phyloP scores from a whole-genome alignment of 1,140 invertebrate genomes.

The Habropoda laboriosa region DNA sequence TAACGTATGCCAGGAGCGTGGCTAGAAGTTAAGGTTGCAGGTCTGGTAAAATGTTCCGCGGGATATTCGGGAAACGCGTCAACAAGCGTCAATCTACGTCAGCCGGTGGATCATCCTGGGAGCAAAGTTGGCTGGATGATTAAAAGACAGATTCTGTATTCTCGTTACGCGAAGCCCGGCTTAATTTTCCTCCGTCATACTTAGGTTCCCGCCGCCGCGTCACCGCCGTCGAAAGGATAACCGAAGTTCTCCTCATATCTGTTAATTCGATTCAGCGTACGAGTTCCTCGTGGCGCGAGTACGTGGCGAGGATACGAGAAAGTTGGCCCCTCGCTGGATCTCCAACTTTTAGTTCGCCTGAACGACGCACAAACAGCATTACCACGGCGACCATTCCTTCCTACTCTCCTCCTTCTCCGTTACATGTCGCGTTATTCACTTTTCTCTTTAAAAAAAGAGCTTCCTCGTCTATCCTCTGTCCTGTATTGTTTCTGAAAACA shows the following conservation, averaged over 20 bases:
- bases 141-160: constrained; percentile 24
- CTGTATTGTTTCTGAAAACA: no score
- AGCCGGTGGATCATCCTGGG: no score
- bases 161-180: constrained; percentile 18
- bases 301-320: constrained; percentile 45
- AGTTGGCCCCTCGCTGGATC: background rate
- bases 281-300: constrained; percentile 26
- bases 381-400: background rate
- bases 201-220: constrained; percentile 1
- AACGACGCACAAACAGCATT: constrained; percentile 20
- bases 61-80: background rate
- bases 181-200: constrained; percentile 34
- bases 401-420: background rate
- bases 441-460: background rate
- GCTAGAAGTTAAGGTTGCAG: no score
- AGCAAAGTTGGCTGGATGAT: background rate
- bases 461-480: background rate
- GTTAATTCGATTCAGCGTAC: constrained; percentile 48
- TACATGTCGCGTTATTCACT: background rate
- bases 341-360: constrained; percentile 20
- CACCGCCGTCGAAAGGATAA: constrained; percentile 35
- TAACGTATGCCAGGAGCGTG: no score
- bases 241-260: constrained; percentile 47
- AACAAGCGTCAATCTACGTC: background rate
- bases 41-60: no score